Conservation (phyloP, 1,140 invertebrate genomes). For the Lethocerus indicus region DNA sequence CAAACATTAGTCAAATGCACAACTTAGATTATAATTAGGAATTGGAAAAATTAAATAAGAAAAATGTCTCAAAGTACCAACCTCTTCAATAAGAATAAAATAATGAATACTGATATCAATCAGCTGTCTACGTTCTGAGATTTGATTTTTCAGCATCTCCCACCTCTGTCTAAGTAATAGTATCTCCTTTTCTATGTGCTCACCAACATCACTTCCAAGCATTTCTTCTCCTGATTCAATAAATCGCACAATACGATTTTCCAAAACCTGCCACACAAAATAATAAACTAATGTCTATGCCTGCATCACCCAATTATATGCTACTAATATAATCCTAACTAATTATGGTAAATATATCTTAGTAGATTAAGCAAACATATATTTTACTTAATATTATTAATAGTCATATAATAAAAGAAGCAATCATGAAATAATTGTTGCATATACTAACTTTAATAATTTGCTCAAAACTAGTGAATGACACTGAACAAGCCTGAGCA, state of each 20-base stretch:
- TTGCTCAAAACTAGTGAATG: constrained; percentile 61
- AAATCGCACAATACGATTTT: constrained; percentile 54
- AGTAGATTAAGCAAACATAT: neutral
- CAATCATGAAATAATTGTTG: too few relatives aligned
- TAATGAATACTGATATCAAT: constrained; percentile 36
- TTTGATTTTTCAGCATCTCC: constrained; percentile 49
- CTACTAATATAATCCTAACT: too few relatives aligned
- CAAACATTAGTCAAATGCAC: constrained; percentile 2
- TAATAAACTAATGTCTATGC: constrained; percentile 6
- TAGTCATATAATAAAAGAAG: too few relatives aligned
- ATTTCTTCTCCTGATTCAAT: constrained; percentile 49
- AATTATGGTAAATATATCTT: too few relatives aligned
- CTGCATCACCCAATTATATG: neutral
- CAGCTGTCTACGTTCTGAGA: constrained; percentile 40
- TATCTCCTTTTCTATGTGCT: constrained; percentile 42
- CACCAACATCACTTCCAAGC: constrained; percentile 30
- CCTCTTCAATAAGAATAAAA: constrained; percentile 38
- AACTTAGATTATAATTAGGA: neutral
- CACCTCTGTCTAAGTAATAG: constrained; percentile 49
- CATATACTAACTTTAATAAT: too few relatives aligned
- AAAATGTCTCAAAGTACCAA: too few relatives aligned
- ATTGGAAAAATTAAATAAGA: neutral
- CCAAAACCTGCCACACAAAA: constrained; percentile 37
- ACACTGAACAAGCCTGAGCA: constrained; percentile 46
- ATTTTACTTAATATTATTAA: neutral